These are phyloP conservation scores for Yponomeuta plumbellus DNA, from an alignment of 2,888 invertebrate genomes.

Conservation along the genomic window DNA sequence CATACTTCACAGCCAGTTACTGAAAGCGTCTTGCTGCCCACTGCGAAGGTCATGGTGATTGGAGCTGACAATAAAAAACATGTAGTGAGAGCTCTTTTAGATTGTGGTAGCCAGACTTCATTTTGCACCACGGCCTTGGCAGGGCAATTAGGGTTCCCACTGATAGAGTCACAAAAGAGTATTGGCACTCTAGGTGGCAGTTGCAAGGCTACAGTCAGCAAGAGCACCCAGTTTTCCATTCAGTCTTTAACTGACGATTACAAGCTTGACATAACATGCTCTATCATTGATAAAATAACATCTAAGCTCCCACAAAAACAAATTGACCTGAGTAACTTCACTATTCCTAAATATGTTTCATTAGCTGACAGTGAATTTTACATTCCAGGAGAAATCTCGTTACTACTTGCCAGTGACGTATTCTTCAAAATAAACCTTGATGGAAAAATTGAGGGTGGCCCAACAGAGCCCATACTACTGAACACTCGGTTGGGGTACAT, in stretches of 20 bases:
- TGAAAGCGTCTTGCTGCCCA: constrained; percentile 2
- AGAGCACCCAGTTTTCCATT: not conserved
- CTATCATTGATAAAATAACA: constrained; percentile 16
- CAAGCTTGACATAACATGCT: constrained; percentile 9
- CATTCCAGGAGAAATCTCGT: constrained; percentile 4
- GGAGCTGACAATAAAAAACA: constrained; percentile 8
- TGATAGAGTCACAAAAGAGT: constrained; percentile 1
- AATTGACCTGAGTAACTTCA: constrained; percentile 15
- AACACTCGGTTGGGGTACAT: constrained; percentile 18
- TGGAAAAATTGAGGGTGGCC: constrained; percentile 17
- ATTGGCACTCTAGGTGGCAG: not conserved
- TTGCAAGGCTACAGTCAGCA: not conserved
- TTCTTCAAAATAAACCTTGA: not conserved
- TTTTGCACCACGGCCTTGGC: constrained; percentile 15
- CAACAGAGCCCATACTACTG: constrained; percentile 17
- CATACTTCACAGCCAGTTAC: not conserved
- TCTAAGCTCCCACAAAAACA: not conserved
- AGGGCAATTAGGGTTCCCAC: constrained; percentile 12
- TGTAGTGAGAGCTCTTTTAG: not conserved
- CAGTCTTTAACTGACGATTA: constrained; percentile 8
- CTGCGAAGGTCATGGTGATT: constrained; percentile 15
- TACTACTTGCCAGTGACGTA: not conserved
- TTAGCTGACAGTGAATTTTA: constrained; percentile 17
- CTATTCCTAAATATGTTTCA: constrained; percentile 4
- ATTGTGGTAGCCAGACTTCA: too few relatives aligned